Conservation (phyloP, 2,113 vertebrate genomes). For the Sphaerodactylus townsendi region DNA sequence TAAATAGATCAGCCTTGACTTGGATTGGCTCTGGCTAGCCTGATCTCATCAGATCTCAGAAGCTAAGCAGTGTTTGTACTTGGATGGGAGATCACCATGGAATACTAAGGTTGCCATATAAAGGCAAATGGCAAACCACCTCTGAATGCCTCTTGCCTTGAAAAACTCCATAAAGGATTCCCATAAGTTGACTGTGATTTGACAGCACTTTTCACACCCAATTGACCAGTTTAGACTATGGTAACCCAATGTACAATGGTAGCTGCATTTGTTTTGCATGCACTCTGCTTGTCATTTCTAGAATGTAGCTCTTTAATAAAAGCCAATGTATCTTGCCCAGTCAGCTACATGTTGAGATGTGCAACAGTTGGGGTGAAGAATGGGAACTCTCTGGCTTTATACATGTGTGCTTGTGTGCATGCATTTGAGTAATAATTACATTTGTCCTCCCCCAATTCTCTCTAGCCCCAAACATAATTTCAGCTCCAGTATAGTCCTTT, state of each 20-base stretch:
- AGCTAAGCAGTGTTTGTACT: too few relatives aligned
- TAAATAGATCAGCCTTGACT: too few relatives aligned
- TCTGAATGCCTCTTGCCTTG: too few relatives aligned
- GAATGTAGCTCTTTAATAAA: background rate
- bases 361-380: background rate
- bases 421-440: background rate
- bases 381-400: background rate
- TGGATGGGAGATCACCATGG: too few relatives aligned
- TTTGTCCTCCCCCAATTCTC: background rate
- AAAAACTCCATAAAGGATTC: too few relatives aligned
- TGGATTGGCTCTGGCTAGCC: too few relatives aligned
- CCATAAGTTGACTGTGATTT: too few relatives aligned
- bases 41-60: too few relatives aligned
- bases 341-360: background rate
- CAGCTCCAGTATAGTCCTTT: background rate
- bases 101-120: too few relatives aligned
- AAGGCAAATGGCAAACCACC: too few relatives aligned
- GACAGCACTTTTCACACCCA: too few relatives aligned
- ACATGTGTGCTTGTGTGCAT: background rate
- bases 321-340: background rate
- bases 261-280: background rate
- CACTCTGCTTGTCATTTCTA: background rate
- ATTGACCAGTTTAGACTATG: too few relatives aligned
- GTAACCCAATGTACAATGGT: background rate
- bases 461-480: background rate